Evolutionary conservation across 2,888 invertebrate species (phyloP), one percentile per base, ranked within the genome.

Genomic region (Leptogaster cylindrica): DNA sequence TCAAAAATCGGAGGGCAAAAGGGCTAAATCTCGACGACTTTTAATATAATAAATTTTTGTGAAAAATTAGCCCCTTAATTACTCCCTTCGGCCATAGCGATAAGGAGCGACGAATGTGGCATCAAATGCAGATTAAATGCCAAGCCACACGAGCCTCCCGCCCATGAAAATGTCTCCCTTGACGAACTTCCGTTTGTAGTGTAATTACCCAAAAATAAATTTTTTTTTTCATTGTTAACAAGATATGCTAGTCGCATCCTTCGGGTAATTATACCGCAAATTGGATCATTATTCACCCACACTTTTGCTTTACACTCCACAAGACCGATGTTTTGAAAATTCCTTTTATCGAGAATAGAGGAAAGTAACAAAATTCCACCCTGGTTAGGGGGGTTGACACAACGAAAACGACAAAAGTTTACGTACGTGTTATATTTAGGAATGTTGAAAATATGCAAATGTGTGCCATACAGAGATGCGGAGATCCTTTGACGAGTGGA

Each of bases 181-280:
- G 52, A 25, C 23, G 16, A 12, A 52, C 27, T 33, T 10, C 16
- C 31, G 10, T 18, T 12, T 10, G 31, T 52, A 20, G 16, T 18
- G 33, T 52, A 52, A 52, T 52, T 52, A 52, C 31, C 52, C 33
- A 52, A 52, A 52, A 52, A 52, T 52, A 52, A n/a, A n/a, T n/a
- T n/a, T n/a, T n/a, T 52, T 52, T 52, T 52, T 52, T 52, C 52
- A 52, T 52, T 33, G 33, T 52, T 52, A 52, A 33, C 33, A 52
- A 31, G 31, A 52, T 20, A 52, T 8, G 16, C 52, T 10, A 33
- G 52, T 52, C 52, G 52, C 52, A 52, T 52, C 33, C 52, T 18
- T 52, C n/a, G 52, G 52, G 52, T 52, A 52, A 52, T 52, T 52
- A 52, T 52, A 52, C 8, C 52, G 27, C 20, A 52, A 52, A 52